Evolutionary conservation across 2,797 vertebrate species (phyloP).

Genomic region (Coregonus ussuriensis): DNA sequence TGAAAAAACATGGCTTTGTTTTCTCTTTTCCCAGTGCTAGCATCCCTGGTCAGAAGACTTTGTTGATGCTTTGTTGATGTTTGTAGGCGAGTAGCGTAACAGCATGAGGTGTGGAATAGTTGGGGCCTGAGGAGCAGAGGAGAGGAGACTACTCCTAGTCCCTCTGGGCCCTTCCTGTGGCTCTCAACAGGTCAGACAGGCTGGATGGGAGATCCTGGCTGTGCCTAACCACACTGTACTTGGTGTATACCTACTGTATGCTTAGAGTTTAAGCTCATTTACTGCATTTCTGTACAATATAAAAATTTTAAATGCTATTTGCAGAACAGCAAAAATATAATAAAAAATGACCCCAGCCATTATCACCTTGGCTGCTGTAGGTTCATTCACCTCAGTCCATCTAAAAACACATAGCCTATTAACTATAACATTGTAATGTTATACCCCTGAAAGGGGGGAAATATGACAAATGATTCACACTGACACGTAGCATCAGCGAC

Average conservation of each 20-base stretch:
- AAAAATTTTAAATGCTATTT: too few species aligned
- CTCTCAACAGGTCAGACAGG: conserved; percentile 69
- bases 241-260: neutral
- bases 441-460: too few species aligned
- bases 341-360: too few species aligned
- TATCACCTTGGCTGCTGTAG: too few species aligned
- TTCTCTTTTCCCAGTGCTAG: conserved; percentile 19
- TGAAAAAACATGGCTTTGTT: conserved; percentile 17
- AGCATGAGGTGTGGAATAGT: conserved; percentile 25
- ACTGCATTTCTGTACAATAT: too few species aligned
- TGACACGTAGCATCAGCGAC: too few species aligned
- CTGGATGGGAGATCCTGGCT: conserved; percentile 50
- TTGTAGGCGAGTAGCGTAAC: neutral
- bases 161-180: conserved; percentile 40
- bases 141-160: conserved; percentile 48
- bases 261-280: too few species aligned
- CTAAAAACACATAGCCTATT: too few species aligned
- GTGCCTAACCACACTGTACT: conserved; percentile 16
- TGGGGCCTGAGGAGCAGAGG: conserved; percentile 23
- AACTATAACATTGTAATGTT: too few species aligned
- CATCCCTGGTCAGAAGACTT: neutral
- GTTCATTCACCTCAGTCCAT: too few species aligned
- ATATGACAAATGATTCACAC: too few species aligned
- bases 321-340: too few species aligned
- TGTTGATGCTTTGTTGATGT: conserved; percentile 19